Percentiles rank a stretch among this genome's conserved stretches.
Conservation (phyloP, 1,140 invertebrate genomes). For the Ruditapes philippinarum region DNA sequence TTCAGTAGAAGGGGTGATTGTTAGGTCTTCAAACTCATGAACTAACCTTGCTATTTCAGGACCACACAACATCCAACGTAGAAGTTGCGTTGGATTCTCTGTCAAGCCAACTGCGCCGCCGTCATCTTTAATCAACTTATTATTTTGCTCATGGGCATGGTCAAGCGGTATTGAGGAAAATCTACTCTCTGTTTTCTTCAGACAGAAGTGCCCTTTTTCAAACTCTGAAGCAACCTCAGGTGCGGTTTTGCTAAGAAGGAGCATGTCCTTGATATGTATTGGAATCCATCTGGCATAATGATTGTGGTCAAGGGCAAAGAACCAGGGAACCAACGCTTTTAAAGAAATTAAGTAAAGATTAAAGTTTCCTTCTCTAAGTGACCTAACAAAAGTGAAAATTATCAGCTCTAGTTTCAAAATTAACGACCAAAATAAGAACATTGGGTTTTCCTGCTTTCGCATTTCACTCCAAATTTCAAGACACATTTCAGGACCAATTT, state of each 20-base stretch:
- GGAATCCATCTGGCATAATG: slow-evolving; percentile 75
- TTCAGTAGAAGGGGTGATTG: neutral
- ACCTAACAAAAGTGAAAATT: slow-evolving; percentile 32
- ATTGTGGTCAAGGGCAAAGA: slow-evolving; percentile 60
- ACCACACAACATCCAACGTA: slow-evolving; percentile 45
- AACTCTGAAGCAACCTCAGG: slow-evolving; percentile 5
- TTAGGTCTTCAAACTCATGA: slow-evolving; percentile 40
- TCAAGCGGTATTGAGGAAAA: slow-evolving; percentile 75
- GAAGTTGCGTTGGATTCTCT: slow-evolving; percentile 35
- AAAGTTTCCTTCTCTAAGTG: slow-evolving; percentile 37
- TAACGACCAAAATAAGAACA: slow-evolving; percentile 50
- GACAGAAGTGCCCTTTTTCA: slow-evolving; percentile 55
- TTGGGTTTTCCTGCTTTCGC: neutral
- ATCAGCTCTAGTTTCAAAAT: slow-evolving; percentile 47
- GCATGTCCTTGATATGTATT: slow-evolving; percentile 67
- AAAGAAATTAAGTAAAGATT: slow-evolving; percentile 41
- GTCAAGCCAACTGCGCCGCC: slow-evolving; percentile 74
- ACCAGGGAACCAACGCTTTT: slow-evolving; percentile 17
- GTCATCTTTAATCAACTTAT: slow-evolving; percentile 70
- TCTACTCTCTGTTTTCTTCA: neutral
- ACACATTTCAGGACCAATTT: neutral
- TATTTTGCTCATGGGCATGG: slow-evolving; percentile 75
- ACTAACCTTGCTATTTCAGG: slow-evolving; percentile 49
- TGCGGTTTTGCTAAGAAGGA: neutral
- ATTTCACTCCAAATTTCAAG: slow-evolving; percentile 23